Base-by-base conservation (phyloP, 2,888 invertebrate species). In the Hofmannophila pseudospretella region DNA sequence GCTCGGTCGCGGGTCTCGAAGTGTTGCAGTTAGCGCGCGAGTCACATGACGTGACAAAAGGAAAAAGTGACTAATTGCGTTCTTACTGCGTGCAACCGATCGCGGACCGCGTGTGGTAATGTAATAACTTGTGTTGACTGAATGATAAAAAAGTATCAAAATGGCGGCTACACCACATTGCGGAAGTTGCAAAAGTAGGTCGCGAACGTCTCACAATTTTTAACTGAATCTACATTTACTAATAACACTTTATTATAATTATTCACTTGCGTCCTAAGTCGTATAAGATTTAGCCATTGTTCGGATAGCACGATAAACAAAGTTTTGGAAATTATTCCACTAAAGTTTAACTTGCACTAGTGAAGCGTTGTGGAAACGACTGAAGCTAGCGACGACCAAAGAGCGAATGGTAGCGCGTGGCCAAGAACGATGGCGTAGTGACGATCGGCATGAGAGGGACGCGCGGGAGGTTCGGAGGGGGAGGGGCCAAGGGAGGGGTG, bases 111-210 rank as follows among this genome's bases (percentile, higher is more conserved):
- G 48, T 49, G 45, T 43, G 36, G 42, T 44, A 47, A 46, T 42
- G 28, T 46, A 48, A 40, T 45, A 44, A 43, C 51, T 50, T 41
- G 36, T 46, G 40, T 41, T 38, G 36, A 45, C 36, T 40, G 39
- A 41, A 45, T 42, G 32, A 38, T 38, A 39, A 39, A 32, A 60
- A 63, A 59, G 54, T 50, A 72, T 45, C 54, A 57, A 79, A 72
- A 75, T 77, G 74, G 73, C 74, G 54, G 64, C 60, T 54, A 41
- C 48, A 60, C 58, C 66, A 69, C 66, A 69, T 74, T 75, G 74
- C 85, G 82, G 81, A 85, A 87, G 73, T 79, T 64, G 52, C 50
- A 67, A 76, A 85, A 82, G 65, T 81, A 76, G 80, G 78, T 74
- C 77, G 78, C 70, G 61, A 73, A 70, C 63, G 60, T 63, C 55